Evolutionary conservation across 2,797 vertebrate genomes (phyloP).

Genomic region (Phylloscopus collybita): DNA sequence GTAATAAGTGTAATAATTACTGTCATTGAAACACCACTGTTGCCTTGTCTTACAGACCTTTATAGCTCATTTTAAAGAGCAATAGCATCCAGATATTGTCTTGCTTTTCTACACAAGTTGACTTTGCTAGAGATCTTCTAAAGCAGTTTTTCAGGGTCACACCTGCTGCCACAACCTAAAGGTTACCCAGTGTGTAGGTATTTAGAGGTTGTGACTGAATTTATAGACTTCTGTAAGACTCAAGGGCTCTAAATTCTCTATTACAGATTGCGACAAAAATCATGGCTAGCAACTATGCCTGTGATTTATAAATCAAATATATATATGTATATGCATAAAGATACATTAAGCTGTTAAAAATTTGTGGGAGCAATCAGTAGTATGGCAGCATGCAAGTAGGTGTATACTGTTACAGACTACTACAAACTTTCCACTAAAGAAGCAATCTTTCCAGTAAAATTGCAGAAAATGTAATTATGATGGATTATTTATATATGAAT

Average conservation of each 20-base stretch:
- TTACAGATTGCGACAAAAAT: neutral
- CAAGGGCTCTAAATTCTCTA: neutral
- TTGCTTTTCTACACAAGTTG: neutral
- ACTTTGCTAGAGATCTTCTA: neutral
- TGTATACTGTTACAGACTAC: neutral
- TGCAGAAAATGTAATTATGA: neutral
- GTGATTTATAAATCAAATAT: neutral
- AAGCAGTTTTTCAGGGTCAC: neutral
- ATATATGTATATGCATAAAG: neutral
- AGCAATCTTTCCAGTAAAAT: neutral
- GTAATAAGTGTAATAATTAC: neutral
- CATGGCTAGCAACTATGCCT: neutral
- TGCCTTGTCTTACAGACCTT: neutral
- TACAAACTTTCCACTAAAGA: neutral
- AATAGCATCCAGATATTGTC: neutral
- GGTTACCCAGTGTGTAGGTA: neutral
- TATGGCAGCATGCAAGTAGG: neutral
- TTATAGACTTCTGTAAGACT: neutral
- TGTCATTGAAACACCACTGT: neutral
- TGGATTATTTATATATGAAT: neutral
- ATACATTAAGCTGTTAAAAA: neutral
- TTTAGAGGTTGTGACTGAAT: neutral
- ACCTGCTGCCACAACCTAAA: neutral
- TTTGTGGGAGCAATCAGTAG: neutral
- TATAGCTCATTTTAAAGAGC: neutral